Evolutionary conservation across 2,113 vertebrate species (phyloP), one percentile per base, ranked within the genome.

Genomic region (Aptenodytes patagonicus): DNA sequence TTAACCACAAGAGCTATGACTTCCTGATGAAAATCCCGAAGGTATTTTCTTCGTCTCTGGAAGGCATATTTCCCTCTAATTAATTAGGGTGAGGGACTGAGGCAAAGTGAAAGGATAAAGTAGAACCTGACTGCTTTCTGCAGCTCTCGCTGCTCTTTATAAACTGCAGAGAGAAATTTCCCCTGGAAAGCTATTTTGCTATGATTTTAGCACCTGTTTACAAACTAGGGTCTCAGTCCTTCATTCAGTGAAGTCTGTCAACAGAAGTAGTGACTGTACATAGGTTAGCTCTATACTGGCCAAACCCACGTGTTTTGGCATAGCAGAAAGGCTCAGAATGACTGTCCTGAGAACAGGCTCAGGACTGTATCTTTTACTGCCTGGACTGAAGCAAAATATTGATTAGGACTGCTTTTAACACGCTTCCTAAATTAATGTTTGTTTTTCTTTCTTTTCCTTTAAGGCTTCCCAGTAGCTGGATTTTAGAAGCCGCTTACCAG

Each of bases 21-120:
- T 98, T 98, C 97, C 98, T 97, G 96, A 95, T 95, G 89, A 96
- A 97, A 95, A 89, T 97, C 98, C 95, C 98, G 79, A 89, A 98
- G 94, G 97, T 88, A 77, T 51, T 90, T 97, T 68, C 91, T 76
- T 93, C 94, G 97, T 87, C 97, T 97, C 97, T 97, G 95, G 95
- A 97, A 98, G 98, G 97, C 96, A 90, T 69, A 62, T 82, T 95
- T 97, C 92, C 92, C 83, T 97, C 95, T 97, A 97, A 97, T 98
- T 98, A 98, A 98, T 98, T 95, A 97, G 97, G 51, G 26, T 73
- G 62, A 94, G n/a, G 17, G 36, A 82, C 65, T 92, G 64, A 96
- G 90, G 93, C 92, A 80, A 95, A 91, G 83, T 19, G 21, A 80
- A 69, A 80, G 75, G 87, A 94, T 94, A 58, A 84, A 96, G 87